Percentiles rank a stretch among this genome's conserved stretches.
These are phyloP conservation scores for Cataglyphis livida DNA, from an alignment of 2,888 invertebrate species.

Conservation along the genomic window DNA sequence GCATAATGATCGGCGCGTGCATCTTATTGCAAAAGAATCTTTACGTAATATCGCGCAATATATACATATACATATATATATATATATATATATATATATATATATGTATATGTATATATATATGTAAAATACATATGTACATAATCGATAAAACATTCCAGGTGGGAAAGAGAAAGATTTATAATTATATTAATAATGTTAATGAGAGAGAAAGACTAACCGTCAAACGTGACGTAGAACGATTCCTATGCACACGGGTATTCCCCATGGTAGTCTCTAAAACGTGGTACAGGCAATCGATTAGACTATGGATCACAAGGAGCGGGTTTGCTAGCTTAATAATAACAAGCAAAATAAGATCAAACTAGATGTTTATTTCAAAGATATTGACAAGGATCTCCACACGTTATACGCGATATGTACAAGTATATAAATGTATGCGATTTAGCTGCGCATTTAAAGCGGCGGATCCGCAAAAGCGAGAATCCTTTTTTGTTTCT, in stretches of 20 bases:
- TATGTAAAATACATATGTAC: background rate
- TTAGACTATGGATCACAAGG: constrained; percentile 63
- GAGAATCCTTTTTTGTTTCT: constrained; percentile 13
- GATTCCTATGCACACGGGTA: constrained; percentile 66
- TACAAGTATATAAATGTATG: constrained; percentile 24
- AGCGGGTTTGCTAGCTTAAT: constrained; percentile 39
- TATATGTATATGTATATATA: background rate
- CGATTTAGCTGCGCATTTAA: constrained; percentile 42
- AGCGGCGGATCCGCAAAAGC: constrained; percentile 3
- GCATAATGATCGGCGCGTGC: constrained; percentile 50
- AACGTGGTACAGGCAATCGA: constrained; percentile 67
- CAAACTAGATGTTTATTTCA: constrained; percentile 63
- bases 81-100: background rate
- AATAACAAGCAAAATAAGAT: constrained; percentile 50
- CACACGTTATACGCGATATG: constrained; percentile 3
- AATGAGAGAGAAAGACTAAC: constrained; percentile 62
- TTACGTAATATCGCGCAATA: constrained; percentile 27
- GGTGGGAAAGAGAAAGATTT: constrained; percentile 18
- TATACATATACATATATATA: constrained; percentile 2
- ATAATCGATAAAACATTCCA: constrained; percentile 41
- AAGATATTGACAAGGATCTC: constrained; percentile 40
- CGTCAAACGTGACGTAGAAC: constrained; percentile 64
- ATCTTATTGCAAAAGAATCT: constrained; percentile 26
- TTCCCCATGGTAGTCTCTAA: constrained; percentile 71
- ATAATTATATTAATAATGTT: constrained; percentile 35